Conservation (phyloP, 2,797 vertebrate genomes). For the Pachyuromys duprasi region DNA sequence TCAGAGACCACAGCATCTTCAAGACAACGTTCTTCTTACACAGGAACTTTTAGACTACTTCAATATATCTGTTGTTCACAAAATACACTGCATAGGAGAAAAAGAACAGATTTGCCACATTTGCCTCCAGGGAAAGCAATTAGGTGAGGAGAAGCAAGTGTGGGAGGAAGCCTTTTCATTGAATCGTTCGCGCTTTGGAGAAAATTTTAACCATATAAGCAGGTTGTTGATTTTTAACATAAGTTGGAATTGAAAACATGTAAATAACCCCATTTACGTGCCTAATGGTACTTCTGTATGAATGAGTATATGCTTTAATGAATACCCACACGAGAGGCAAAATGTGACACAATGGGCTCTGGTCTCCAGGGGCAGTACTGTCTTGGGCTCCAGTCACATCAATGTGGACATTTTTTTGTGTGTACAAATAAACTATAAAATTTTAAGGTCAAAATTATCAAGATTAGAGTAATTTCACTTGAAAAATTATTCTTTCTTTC, state of each 20-base stretch:
- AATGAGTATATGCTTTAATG: constrained; percentile 1
- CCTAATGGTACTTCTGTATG: background rate
- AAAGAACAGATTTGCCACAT: background rate
- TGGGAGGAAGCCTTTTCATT: background rate
- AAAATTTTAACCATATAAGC: background rate
- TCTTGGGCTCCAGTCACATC: background rate
- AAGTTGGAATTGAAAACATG: constrained; percentile 33
- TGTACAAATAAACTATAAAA: background rate
- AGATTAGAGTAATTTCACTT: background rate
- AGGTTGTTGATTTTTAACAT: background rate
- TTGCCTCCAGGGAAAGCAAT: background rate
- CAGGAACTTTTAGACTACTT: background rate
- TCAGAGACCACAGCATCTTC: constrained; percentile 7
- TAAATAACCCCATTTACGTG: background rate
- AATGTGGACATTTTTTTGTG: background rate
- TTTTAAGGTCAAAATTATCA: constrained; percentile 40
- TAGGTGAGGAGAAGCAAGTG: background rate
- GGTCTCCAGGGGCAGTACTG: background rate
- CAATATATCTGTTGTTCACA: background rate
- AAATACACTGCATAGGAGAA: background rate
- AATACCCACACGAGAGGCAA: background rate
- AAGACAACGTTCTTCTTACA: constrained; percentile 38
- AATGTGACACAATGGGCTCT: background rate
- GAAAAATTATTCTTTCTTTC: constrained; percentile 35
- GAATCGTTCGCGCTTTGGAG: background rate